Percentiles rank a stretch among this genome's conserved stretches.
Conservation (phyloP, 2,113 vertebrate species). For the Brachypteracias leptosomus region DNA sequence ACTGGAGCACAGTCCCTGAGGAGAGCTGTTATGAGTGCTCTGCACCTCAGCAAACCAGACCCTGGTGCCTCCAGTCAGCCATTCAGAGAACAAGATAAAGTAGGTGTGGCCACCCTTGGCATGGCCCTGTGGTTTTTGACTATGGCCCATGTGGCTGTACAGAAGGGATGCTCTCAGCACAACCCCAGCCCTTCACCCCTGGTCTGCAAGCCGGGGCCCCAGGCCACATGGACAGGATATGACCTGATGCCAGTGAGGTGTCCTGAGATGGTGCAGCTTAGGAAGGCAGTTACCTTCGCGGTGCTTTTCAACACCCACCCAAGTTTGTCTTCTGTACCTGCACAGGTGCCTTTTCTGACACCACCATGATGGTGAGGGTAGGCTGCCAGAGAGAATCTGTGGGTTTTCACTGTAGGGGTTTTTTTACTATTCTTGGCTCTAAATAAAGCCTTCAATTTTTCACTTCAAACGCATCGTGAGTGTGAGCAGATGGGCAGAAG, state of each 20-base stretch:
- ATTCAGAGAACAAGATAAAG: neutral
- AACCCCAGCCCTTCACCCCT: neutral
- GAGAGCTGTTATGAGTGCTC: neutral
- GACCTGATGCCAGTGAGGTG: fast-evolving
- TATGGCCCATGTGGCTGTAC: fast-evolving
- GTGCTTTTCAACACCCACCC: neutral
- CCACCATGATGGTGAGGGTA: fast-evolving
- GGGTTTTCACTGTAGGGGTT: neutral
- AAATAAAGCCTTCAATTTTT: neutral
- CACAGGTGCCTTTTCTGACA: neutral
- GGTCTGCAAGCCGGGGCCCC: neutral
- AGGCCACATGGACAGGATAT: fast-evolving
- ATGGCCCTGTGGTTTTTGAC: neutral
- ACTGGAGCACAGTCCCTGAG: neutral
- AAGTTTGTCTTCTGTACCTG: neutral
- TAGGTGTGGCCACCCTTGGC: neutral
- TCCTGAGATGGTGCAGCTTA: neutral
- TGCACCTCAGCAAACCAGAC: neutral
- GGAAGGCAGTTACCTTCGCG: neutral
- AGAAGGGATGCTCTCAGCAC: neutral
- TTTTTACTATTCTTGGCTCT: neutral
- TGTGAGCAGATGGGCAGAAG: neutral
- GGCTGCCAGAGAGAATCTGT: neutral
- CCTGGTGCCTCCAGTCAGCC: neutral
- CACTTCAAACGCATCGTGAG: neutral